Evolutionary conservation across 2,797 vertebrate species (phyloP).

Genomic region (Lophura swinhoii): DNA sequence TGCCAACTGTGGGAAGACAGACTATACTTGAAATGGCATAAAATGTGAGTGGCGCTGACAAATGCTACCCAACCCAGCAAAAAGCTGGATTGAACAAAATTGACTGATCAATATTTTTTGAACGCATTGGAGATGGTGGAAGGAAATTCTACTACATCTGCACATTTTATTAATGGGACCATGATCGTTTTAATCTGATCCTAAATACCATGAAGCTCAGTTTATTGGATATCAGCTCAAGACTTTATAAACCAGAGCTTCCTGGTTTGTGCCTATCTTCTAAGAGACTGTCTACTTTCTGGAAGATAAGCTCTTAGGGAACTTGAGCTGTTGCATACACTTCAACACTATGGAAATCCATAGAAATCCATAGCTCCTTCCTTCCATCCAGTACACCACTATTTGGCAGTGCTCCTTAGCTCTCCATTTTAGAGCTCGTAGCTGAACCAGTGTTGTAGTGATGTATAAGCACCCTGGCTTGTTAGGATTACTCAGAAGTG

Average conservation of each 20-base stretch:
- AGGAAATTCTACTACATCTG: neutral
- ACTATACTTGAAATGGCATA: neutral
- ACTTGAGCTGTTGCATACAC: neutral
- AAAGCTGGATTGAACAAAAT: neutral
- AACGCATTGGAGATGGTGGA: neutral
- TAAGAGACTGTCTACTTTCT: neutral
- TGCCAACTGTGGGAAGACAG: slow-evolving; percentile 33
- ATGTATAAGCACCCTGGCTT: neutral
- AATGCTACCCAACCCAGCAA: neutral
- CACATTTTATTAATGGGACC: neutral
- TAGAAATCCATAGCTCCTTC: neutral
- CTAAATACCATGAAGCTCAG: neutral
- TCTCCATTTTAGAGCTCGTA: neutral
- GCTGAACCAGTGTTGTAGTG: neutral
- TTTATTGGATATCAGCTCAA: neutral
- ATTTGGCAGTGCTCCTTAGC: neutral
- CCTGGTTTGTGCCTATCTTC: neutral
- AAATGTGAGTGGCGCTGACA: neutral
- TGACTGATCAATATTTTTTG: neutral
- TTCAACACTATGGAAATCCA: neutral
- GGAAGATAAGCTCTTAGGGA: neutral
- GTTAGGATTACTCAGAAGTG: neutral
- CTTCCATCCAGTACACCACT: neutral
- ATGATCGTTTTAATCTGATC: neutral
- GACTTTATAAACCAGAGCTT: neutral